Conservation (phyloP, 2,113 vertebrate genomes). For the Hippopotamus amphibius region DNA sequence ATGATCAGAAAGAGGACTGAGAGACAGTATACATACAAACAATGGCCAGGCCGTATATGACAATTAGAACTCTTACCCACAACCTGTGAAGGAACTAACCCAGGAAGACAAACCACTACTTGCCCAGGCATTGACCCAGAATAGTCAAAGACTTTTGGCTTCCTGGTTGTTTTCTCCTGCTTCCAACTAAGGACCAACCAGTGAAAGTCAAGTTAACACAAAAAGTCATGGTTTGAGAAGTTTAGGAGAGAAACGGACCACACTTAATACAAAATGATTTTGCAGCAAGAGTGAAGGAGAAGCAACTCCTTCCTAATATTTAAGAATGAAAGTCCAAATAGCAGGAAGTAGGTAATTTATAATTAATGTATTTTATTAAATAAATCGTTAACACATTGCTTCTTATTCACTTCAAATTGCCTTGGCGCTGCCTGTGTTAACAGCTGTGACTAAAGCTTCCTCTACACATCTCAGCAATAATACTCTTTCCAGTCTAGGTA, state of each 20-base stretch:
- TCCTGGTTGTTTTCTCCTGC: background rate
- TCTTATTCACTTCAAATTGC: slow-evolving; percentile 49
- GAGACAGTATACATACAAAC: background rate
- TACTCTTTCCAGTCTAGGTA: slow-evolving; percentile 50
- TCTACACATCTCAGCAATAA: slow-evolving; percentile 33
- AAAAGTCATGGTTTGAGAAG: slow-evolving; percentile 49
- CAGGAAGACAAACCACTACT: background rate
- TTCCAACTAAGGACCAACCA: background rate
- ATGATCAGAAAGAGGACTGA: background rate
- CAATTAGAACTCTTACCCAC: background rate
- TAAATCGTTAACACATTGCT: slow-evolving; percentile 65
- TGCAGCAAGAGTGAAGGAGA: slow-evolving; percentile 78
- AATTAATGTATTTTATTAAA: slow-evolving; percentile 83
- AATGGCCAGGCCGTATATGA: background rate
- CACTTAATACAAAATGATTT: slow-evolving; percentile 58
- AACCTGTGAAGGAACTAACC: fast-evolving
- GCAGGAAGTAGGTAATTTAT: slow-evolving; percentile 50
- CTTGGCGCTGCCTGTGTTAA: background rate
- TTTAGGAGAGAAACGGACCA: background rate
- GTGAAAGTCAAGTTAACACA: slow-evolving; percentile 53
- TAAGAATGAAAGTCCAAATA: slow-evolving; percentile 68
- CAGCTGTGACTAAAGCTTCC: slow-evolving; percentile 70
- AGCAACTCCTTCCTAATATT: slow-evolving; percentile 74
- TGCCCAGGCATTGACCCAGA: background rate
- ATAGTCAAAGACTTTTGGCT: background rate